Percentiles rank a stretch among this genome's conserved stretches.
Evolutionary conservation across 2,888 invertebrate genomes (phyloP).

Genomic region (Drosophila anomalata): DNA sequence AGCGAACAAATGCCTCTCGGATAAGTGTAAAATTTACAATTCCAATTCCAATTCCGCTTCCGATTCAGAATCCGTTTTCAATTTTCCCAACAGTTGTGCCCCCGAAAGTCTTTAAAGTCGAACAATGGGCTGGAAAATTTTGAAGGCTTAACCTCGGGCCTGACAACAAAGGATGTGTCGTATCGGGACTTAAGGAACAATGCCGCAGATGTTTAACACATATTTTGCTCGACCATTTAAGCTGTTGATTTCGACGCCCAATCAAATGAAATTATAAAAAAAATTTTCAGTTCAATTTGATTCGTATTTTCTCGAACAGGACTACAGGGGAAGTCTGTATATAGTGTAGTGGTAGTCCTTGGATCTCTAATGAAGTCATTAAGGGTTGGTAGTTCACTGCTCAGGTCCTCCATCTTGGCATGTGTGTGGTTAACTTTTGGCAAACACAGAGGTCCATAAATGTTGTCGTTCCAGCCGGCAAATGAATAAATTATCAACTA

Average conservation of each 20-base stretch:
- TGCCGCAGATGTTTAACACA: slow-evolving; percentile 64
- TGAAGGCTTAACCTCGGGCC: slow-evolving; percentile 22
- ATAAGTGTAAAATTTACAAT: slow-evolving; percentile 78
- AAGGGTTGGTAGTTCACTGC: slow-evolving; percentile 57
- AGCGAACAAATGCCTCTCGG: slow-evolving; percentile 60
- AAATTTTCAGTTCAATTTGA: slow-evolving; percentile 36
- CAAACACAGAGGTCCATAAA: slow-evolving; percentile 60
- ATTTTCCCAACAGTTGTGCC: slow-evolving; percentile 70
- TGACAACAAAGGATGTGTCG: slow-evolving; percentile 20
- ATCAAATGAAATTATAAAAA: slow-evolving; percentile 61
- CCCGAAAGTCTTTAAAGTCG: slow-evolving; percentile 47
- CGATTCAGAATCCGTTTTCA: slow-evolving; percentile 28
- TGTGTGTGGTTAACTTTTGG: slow-evolving; percentile 66
- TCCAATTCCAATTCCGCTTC: slow-evolving; percentile 45
- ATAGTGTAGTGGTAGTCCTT: not conserved
- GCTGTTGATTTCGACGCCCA: slow-evolving; percentile 70
- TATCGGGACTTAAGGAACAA: slow-evolving; percentile 26
- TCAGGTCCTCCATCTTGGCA: slow-evolving; percentile 34
- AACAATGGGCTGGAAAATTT: slow-evolving; percentile 57
- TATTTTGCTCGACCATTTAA: slow-evolving; percentile 65
- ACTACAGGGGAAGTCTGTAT: slow-evolving; percentile 13
- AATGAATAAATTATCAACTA: slow-evolving; percentile 79
- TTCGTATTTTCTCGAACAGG: not conserved
- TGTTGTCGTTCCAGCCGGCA: slow-evolving; percentile 51
- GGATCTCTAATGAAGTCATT: slow-evolving; percentile 72